Evolutionary conservation across 2,888 invertebrate species (phyloP), one percentile per base, ranked within the genome.

Genomic region (Hypomecis punctinalis): DNA sequence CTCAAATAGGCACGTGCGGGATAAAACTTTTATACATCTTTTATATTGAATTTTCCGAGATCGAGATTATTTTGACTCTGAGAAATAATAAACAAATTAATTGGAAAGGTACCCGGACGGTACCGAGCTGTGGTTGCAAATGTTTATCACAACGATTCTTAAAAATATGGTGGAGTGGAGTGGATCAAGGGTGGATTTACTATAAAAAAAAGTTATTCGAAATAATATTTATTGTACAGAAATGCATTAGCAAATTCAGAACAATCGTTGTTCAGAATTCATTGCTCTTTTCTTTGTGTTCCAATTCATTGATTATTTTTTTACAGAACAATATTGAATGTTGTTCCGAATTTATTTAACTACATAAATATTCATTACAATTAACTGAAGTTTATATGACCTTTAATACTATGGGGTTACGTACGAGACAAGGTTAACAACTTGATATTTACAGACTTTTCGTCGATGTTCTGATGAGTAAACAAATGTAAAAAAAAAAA

Each of bases 61-160:
- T 47, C 10, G 57, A 58, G 37, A 59, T 49, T 53, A 55, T 59
- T 59, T 64, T 59, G 36, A 47, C 53, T 67, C 61, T 64, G 59
- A 55, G 10, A 35, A 40, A 23, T 23, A 23, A 23, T 23, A 23
- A 23, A 23, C 23, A 23, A 23, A 23, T 23, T 23, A 23, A 23
- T 23, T 23, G 23, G 3, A 23, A 23, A 23, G 3, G 23, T 23
- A 23, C 1, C 23, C 23, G 23, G 23, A 23, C 23, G 23, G 23
- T 3, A 23, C 23, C 23, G 23, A 23, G 23, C 23, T 23, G 23
- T 23, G 23, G 23, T 23, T 23, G 23, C 23, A 23, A 23, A 23
- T 23, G 23, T 23, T 23, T n/a, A n/a, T n/a, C n/a, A n/a, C n/a
- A n/a, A n/a, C n/a, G n/a, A n/a, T n/a, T n/a, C n/a, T n/a, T n/a